phyloP scores from a whole-genome alignment of 2,888 invertebrate species.

The Creontiades dilutus region DNA sequence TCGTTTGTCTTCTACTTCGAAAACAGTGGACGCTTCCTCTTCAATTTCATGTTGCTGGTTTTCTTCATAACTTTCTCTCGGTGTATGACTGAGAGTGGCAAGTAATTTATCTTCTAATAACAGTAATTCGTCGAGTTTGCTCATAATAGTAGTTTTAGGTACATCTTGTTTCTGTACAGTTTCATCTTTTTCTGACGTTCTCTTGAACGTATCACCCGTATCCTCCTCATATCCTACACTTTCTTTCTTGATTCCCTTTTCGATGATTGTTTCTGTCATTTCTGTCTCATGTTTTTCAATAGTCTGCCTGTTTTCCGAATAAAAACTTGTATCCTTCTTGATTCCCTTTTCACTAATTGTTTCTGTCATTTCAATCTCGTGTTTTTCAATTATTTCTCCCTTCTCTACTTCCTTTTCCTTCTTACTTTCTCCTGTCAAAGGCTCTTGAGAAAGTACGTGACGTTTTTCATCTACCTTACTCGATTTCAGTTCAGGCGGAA shows the following conservation, averaged over 20 bases:
- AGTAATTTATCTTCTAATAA: conserved; percentile 45
- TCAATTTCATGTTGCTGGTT: not conserved
- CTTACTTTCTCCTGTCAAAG: too few relatives aligned
- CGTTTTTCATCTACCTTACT: too few relatives aligned
- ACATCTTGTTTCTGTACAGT: not conserved
- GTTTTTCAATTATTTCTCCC: conserved; percentile 53
- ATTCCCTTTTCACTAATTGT: not conserved
- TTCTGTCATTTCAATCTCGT: conserved; percentile 67
- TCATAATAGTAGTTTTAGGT: not conserved
- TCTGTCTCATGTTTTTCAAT: conserved; percentile 71
- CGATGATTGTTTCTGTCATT: conserved; percentile 17
- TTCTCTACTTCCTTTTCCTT: not conserved
- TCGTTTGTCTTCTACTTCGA: too few relatives aligned
- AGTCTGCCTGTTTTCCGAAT: too few relatives aligned
- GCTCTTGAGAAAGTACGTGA: too few relatives aligned
- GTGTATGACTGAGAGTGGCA: not conserved
- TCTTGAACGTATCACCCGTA: not conserved
- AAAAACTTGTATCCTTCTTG: not conserved
- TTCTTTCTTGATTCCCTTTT: not conserved
- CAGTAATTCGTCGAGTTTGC: conserved; percentile 28
- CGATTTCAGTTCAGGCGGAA: too few relatives aligned
- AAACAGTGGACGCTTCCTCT: not conserved
- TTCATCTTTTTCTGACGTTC: too few relatives aligned
- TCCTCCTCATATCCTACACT: too few relatives aligned
- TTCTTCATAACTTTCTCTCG: not conserved